Evolutionary conservation across 1,140 invertebrate species (phyloP), one percentile per base, ranked within the genome.

Genomic region (Mesaphorura yosii): DNA sequence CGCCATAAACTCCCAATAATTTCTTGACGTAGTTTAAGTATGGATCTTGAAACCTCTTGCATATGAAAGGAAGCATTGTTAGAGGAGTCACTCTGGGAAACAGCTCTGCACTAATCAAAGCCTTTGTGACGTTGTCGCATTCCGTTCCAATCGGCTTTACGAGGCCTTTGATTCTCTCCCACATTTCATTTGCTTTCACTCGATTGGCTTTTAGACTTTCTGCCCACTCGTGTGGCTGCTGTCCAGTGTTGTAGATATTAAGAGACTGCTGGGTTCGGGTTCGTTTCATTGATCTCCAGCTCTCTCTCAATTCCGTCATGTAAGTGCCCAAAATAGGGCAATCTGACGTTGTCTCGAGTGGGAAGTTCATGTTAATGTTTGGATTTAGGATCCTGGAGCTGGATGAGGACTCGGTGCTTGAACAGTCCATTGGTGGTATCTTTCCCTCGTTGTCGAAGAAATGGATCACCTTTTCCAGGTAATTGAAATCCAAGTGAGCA

Each of bases 321-420:
- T 49, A 55, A 12, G 48, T 44, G 26, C 28, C 15, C 10, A 49
- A 27, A 10, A 55, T 55, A 10, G 53, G 53, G 27, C 48, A 48
- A 20, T 23, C 14, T 2, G 25, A 27, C 17, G 26, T 1, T 17
- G 31, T 3, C 15, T 49, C 1, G 1, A 55, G 20, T 5, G 53
- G 53, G 22, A 55, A 55, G 12, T 15, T 6, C n/a, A 10, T 14
- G 23, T 10, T 10, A 26, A 25, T 15, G 10, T 25, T 28, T 15
- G 44, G 44, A n/a, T 26, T 25, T 23, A 14, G 14, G 17, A 46
- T 25, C 28, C 37, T 41, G n/a, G n/a, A 48, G 0, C 12, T 39
- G n/a, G n/a, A n/a, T n/a, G n/a, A n/a, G 42, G n/a, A n/a, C 28
- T 42, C 37, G n/a, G n/a, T 54, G 0, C 12, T 39, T n/a, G n/a